A percentile compares a stretch with the other conserved stretches of the same genome.
These are phyloP conservation scores for Lytechinus variegatus DNA, from an alignment of 35 echinoderm and acorn worm species.

Conservation along the genomic window DNA sequence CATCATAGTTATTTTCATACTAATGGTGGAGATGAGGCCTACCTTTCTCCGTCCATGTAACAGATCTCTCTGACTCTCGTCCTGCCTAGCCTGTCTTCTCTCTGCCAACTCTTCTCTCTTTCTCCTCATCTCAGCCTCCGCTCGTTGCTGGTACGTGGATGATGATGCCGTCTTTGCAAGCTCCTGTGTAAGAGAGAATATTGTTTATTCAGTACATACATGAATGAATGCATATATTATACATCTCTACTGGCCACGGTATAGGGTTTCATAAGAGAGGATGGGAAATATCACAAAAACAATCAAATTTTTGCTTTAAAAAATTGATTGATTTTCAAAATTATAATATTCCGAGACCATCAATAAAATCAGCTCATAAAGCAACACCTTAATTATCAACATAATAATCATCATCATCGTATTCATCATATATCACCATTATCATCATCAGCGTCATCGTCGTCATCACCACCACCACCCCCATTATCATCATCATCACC, in stretches of 20 bases:
- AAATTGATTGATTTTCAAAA: too few relatives aligned
- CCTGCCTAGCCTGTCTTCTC: conserved; percentile 51
- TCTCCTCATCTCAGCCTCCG: conserved; percentile 71
- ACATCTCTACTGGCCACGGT: too few relatives aligned
- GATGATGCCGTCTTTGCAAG: conserved; percentile 56
- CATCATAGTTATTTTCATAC: too few relatives aligned
- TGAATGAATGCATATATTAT: too few relatives aligned
- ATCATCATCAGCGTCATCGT: not conserved
- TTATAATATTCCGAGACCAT: too few relatives aligned
- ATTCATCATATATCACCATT: not conserved
- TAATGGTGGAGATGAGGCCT: not conserved
- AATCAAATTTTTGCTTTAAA: too few relatives aligned
- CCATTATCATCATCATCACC: not conserved
- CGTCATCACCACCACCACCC: not conserved
- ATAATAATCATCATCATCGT: not conserved
- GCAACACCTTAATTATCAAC: not conserved
- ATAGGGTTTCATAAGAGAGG: too few relatives aligned
- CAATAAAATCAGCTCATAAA: too few relatives aligned
- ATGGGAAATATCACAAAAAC: too few relatives aligned
- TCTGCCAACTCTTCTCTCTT: conserved; percentile 81
- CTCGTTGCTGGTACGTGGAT: conserved; percentile 58
- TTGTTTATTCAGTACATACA: not conserved
- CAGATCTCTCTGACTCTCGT: conserved; percentile 59
- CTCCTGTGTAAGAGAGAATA: conserved; percentile 50
- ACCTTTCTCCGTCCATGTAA: conserved; percentile 81